A percentile compares a stretch with the other conserved stretches of the same genome.
Evolutionary conservation across 1,140 invertebrate species (phyloP).

Genomic region (Delia radicum): DNA sequence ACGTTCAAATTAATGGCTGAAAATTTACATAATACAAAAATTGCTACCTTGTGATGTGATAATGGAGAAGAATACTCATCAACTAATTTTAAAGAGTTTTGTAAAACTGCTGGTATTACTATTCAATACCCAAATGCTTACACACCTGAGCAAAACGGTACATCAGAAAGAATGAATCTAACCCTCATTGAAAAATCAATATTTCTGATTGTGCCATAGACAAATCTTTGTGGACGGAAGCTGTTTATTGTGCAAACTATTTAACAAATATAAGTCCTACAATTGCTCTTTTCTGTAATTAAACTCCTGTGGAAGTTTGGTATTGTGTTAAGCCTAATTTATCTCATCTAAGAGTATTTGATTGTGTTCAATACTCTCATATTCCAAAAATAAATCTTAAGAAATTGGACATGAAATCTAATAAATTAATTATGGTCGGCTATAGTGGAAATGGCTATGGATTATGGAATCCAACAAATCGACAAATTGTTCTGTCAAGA

Average conservation of each 20-base stretch:
- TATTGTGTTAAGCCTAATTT: not conserved
- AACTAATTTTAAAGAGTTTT: too few species aligned
- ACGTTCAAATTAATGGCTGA: too few species aligned
- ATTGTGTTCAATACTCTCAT: not conserved
- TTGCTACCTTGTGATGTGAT: too few species aligned
- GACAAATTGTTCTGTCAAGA: not conserved
- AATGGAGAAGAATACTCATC: too few species aligned
- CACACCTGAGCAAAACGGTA: not conserved
- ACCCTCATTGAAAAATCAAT: not conserved
- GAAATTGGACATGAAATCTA: not conserved
- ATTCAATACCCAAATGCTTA: not conserved
- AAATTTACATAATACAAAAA: too few species aligned
- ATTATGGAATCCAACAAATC: not conserved
- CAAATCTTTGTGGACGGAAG: not conserved
- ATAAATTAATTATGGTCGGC: not conserved
- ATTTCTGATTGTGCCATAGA: not conserved
- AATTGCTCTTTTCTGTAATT: not conserved
- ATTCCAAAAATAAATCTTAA: not conserved
- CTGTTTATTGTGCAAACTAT: not conserved
- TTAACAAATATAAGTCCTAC: not conserved
- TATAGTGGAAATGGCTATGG: not conserved
- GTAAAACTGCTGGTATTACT: not conserved
- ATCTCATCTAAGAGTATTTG: not conserved
- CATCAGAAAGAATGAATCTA: not conserved
- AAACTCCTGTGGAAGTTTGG: not conserved